Percentiles rank a stretch among this genome's conserved stretches.
Evolutionary conservation across 2,888 invertebrate species (phyloP).

Genomic region (Xiphydria camelus): DNA sequence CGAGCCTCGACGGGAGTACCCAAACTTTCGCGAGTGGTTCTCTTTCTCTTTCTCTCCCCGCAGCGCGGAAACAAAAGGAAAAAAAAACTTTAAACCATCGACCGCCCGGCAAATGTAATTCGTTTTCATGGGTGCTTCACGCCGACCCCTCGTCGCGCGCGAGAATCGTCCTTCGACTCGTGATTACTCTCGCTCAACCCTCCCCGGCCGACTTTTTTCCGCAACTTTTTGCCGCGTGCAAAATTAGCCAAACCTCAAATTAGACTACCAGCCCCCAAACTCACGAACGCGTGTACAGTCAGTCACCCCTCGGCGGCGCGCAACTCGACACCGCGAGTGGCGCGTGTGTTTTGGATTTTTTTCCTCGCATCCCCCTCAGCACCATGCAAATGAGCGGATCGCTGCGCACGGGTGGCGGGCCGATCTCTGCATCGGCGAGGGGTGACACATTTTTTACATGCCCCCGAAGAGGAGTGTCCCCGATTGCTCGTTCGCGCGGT

Average conservation of each 20-base stretch:
- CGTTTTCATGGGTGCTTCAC: slow-evolving; percentile 32
- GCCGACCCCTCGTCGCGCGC: slow-evolving; percentile 10
- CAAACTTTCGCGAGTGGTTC: not conserved
- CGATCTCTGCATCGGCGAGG: no score
- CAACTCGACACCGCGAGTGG: slow-evolving; percentile 21
- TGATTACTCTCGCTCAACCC: slow-evolving; percentile 23
- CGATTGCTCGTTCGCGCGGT: no score
- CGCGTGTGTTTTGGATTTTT: slow-evolving; percentile 35
- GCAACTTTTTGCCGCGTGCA: slow-evolving; percentile 36
- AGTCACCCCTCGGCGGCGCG: slow-evolving; percentile 13
- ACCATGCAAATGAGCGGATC: slow-evolving; percentile 40
- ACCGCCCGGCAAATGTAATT: no score
- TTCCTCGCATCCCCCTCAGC: slow-evolving; percentile 25
- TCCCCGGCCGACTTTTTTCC: no score
- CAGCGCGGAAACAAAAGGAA: not conserved
- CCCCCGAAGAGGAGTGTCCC: no score
- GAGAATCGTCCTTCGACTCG: slow-evolving; percentile 15
- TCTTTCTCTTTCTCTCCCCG: no score
- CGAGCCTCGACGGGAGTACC: not conserved
- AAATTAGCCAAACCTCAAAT: slow-evolving; percentile 51
- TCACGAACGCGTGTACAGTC: no score
- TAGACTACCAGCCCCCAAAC: no score
- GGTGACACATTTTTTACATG: no score
- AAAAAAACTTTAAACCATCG: slow-evolving; percentile 30
- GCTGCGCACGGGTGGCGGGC: no score